phyloP scores from a whole-genome alignment of 2,797 vertebrate species.

The Pseudochromis fuscus region DNA sequence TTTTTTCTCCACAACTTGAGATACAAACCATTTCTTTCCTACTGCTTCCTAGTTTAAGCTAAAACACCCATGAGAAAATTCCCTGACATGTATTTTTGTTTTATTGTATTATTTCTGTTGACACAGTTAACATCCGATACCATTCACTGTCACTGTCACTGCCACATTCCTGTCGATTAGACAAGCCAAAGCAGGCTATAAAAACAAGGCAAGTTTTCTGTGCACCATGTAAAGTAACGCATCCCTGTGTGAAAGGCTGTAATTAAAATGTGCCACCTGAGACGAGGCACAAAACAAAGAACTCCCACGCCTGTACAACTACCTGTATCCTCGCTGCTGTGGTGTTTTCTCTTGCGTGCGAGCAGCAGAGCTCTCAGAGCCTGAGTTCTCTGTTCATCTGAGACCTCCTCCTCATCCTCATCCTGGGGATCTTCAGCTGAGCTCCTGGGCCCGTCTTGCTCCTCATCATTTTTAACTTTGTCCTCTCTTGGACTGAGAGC shows the following conservation, averaged over 20 bases:
- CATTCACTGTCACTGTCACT: neutral
- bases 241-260: constrained; percentile 4
- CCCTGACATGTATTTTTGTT: neutral
- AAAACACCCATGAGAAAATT: neutral
- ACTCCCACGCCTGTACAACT: constrained; percentile 36
- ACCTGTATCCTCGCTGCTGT: constrained; percentile 68
- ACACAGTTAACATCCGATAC: neutral
- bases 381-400: constrained; percentile 77
- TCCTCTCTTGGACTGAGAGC: constrained; percentile 78
- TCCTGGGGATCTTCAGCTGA: constrained; percentile 27
- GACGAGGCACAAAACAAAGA: constrained; percentile 3
- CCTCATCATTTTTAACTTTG: neutral
- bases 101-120: too few relatives aligned
- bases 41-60: too few relatives aligned
- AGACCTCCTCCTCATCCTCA: constrained; percentile 37
- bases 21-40: neutral
- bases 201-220: neutral
- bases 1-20: neutral
- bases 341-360: constrained; percentile 81
- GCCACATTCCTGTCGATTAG: constrained; percentile 1
- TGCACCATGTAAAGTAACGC: constrained; percentile 24
- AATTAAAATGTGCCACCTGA: constrained; percentile 41
- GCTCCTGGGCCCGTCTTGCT: constrained; percentile 26
- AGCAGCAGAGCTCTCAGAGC: constrained; percentile 82
- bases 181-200: neutral